Percentiles rank a stretch among this genome's conserved stretches.
Conservation (phyloP, 2,113 vertebrate genomes). For the Scalopus aquaticus region DNA sequence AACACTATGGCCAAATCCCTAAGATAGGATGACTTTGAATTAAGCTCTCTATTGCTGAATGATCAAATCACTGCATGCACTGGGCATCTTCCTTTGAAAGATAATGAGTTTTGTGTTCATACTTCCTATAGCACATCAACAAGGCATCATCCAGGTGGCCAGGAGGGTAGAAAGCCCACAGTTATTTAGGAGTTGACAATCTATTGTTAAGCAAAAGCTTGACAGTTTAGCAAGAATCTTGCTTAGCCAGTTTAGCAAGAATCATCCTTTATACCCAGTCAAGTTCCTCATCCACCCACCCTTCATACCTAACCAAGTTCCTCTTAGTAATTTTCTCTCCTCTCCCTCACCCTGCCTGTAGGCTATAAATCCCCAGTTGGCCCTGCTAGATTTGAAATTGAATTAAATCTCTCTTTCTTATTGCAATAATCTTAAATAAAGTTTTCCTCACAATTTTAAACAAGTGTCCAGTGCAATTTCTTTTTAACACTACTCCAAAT, state of each 20-base stretch:
- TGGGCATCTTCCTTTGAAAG: neutral
- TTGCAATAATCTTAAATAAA: neutral
- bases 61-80: neutral
- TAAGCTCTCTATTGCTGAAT: neutral
- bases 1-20: neutral
- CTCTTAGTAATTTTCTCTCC: neutral
- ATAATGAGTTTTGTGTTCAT: neutral
- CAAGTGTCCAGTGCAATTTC: neutral
- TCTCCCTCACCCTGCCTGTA: neutral
- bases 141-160: neutral
- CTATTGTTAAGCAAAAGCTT: neutral
- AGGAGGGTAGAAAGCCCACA: neutral
- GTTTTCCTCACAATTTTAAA: neutral
- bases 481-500: constrained; percentile 13
- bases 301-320: neutral
- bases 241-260: neutral
- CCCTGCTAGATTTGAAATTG: neutral
- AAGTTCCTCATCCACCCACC: neutral
- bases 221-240: neutral
- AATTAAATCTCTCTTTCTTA: neutral
- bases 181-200: neutral
- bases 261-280: neutral
- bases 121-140: neutral
- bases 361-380: neutral
- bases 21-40: neutral